Evolutionary conservation across 2,797 vertebrate species (phyloP).

Genomic region (Alectoris magna): DNA sequence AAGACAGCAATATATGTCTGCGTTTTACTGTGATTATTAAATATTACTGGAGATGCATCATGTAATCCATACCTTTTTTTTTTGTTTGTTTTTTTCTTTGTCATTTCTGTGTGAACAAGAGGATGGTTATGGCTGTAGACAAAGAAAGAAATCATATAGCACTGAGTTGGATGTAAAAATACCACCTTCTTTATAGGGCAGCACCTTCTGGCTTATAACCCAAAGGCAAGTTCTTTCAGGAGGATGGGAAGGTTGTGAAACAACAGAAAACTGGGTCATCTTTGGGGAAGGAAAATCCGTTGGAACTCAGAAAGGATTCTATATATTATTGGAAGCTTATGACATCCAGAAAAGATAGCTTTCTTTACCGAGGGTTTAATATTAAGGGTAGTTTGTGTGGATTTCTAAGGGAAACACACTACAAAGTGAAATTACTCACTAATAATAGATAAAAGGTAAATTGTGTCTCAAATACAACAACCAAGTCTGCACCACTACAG

Average conservation of each 20-base stretch:
- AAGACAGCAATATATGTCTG: constrained; percentile 54
- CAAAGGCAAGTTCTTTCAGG: background rate
- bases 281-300: background rate
- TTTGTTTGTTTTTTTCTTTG: background rate
- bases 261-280: background rate
- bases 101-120: constrained; percentile 24
- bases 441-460: constrained; percentile 47
- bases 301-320: background rate
- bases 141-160: constrained; percentile 45
- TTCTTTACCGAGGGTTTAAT: background rate
- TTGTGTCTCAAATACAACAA: constrained; percentile 51
- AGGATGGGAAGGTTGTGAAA: background rate
- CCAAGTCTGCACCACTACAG: constrained; percentile 45
- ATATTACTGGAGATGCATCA: constrained; percentile 61
- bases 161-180: background rate
- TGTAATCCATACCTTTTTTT: constrained; percentile 44
- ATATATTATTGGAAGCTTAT: background rate
- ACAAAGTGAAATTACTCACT: constrained; percentile 31
- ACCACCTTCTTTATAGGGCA: background rate
- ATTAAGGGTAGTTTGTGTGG: background rate
- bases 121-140: constrained; percentile 4
- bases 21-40: constrained; percentile 76
- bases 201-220: background rate
- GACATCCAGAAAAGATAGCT: background rate
- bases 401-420: background rate